Base-by-base conservation (phyloP, 2,888 invertebrate species). In the Sylvicola cinctus region DNA sequence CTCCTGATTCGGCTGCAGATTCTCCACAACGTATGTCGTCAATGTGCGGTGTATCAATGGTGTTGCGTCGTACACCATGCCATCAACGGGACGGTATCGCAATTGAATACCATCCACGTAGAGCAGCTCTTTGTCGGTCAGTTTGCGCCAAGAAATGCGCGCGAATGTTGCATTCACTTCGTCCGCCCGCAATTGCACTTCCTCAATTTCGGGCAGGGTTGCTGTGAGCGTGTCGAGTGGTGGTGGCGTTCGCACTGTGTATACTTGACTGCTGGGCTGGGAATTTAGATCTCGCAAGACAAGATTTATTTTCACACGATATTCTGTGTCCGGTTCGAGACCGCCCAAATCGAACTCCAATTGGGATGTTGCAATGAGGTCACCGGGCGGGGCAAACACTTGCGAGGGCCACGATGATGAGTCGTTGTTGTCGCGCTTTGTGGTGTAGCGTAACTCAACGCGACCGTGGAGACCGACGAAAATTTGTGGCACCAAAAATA, bases 61-160 rank as follows among this genome's bases (percentile, higher is more conserved):
- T 1, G 87, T 81, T 40, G 80, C 80, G 16, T 75, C 75, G 54
- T 81, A 88, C 38, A 84, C 75, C 46, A 79, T 80, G 25, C 76
- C 78, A 36, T 78, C 77, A 7, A 74, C 66, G 49, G 81, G 79
- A 46, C 81, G 80, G 52, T 79, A 88, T 44, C 84, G 70, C 43
- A 90, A 60, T 57, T 87, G 87, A 29, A 88, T 74, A 2, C 85
- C 88, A 48, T 90, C 88, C 36, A 88, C 80, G 46, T 77, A 80
- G 45, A 75, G 74, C 41, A 83, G 54, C 49, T 88, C 87, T 29
- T 76, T 71, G 38, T 79, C 77, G 1, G 69, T 66, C 46, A 88
- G 76, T 46, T 77, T 78, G 44, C 80, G 69, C 88, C 88, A 90
- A 32, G 65, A 70, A 2, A 88, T 63, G 34, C 71, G 74, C 2